Base-by-base conservation (phyloP, 1,140 invertebrate species). In the Aphaenogaster floridana region DNA sequence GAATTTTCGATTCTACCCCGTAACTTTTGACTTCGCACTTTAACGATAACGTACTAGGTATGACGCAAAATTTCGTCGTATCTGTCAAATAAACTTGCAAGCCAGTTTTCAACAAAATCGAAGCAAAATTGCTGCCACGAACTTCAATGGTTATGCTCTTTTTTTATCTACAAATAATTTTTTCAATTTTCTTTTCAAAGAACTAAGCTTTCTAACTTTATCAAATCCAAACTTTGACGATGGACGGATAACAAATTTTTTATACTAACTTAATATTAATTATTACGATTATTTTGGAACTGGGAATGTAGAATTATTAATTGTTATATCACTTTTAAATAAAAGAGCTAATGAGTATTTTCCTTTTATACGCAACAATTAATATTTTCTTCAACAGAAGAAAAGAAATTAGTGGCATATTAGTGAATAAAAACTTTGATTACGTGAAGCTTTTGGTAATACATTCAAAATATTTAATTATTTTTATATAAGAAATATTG, bases 1-100 rank as follows among this genome's bases (percentile, higher is more conserved):
- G 6, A 54, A 81, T 48, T 81, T 81, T 21, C 17, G 21, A 81
- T 81, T 68, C 50, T 11, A 2, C 39, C 39, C 42, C 0, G 64
- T n/a, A 68, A 68, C 64, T 68, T 68, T 68, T n/a, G 4, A 68
- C 39, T 68, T 68, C 42, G n/a, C 9, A 17, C 9, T 45, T 59
- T 63, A 63, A 63, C 21, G 21, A 63, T 45, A 42, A 61, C 42
- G 8, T 48, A 15, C n/a, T 57, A 17, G 28, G 0, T 63, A 28
- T 6, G 11, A 4, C 6, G 13, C 66, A 50, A 21, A 48, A 69
- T 11, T 69, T 45, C 66, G 9, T 28, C 11, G 3, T 69, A 28
- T 45, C 42, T 48, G n/a, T 69, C 42, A 34, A 50, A 66, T 42
- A 66, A 64, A 68, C 64, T 69, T 17, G 66, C 11, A 8, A 34